phyloP scores from a whole-genome alignment of 2,888 invertebrate genomes.

The Artemia sinica region DNA sequence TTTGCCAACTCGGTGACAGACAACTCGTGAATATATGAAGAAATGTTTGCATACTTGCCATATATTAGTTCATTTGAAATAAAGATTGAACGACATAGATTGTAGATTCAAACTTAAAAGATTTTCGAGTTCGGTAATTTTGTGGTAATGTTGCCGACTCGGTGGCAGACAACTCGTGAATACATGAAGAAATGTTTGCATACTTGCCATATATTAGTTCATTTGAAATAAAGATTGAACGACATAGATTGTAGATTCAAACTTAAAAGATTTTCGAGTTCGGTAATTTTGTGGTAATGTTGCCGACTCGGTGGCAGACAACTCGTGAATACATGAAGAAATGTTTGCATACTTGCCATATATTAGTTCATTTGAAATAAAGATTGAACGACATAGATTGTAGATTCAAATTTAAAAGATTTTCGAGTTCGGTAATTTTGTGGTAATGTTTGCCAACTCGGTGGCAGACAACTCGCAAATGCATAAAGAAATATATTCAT shows the following conservation, averaged over 20 bases:
- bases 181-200: conserved; percentile 46
- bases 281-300: conserved; percentile 30
- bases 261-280: not conserved
- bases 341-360: conserved; percentile 25
- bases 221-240: not conserved
- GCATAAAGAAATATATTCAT: conserved; percentile 44
- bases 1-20: conserved; percentile 61
- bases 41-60: conserved; percentile 34
- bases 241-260: not conserved
- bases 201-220: not conserved
- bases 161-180: conserved; percentile 57
- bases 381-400: not conserved
- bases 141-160: conserved; percentile 43
- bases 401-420: not conserved
- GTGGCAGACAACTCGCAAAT: conserved; percentile 72
- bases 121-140: not conserved
- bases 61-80: conserved; percentile 26
- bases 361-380: conserved; percentile 26
- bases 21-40: conserved; percentile 57
- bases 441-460: conserved; percentile 39
- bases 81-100: not conserved
- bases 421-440: conserved; percentile 22
- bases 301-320: conserved; percentile 78
- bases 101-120: not conserved
- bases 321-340: conserved; percentile 58